Conservation (phyloP, 2,797 vertebrate species). For the Oryzias sinensis region DNA sequence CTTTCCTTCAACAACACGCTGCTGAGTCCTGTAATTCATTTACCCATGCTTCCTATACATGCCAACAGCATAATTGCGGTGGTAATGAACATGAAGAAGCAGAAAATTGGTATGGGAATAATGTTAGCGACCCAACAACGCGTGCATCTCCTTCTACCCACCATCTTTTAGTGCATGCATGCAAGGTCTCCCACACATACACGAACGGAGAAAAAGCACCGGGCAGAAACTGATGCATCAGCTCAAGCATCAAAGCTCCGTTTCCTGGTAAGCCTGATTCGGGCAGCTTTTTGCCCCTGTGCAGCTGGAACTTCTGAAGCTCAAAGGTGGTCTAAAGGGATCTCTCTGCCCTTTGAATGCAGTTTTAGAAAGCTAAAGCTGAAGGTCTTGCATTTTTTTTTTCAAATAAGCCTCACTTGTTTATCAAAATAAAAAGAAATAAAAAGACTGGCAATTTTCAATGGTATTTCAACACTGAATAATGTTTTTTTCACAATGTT, state of each 20-base stretch:
- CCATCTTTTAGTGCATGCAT: conserved; percentile 19
- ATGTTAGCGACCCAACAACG: conserved; percentile 69
- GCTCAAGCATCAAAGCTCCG: conserved; percentile 23
- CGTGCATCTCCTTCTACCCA: conserved; percentile 36
- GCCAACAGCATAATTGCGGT: conserved; percentile 82
- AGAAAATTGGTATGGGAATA: conserved; percentile 86
- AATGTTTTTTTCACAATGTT: conserved; percentile 48
- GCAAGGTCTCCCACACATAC: conserved; percentile 19
- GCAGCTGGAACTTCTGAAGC: conserved; percentile 32
- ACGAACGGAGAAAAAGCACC: conserved; percentile 5
- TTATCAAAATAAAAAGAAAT: conserved; percentile 54
- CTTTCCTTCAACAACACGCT: conserved; percentile 70
- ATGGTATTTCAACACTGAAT: conserved; percentile 53
- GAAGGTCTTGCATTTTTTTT: conserved; percentile 49
- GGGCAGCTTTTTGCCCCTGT: conserved; percentile 23
- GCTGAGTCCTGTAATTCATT: conserved; percentile 76
- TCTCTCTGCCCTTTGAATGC: conserved; percentile 35
- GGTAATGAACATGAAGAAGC: conserved; percentile 83
- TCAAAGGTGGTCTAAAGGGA: conserved; percentile 31
- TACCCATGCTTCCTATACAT: conserved; percentile 77
- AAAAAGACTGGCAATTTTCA: conserved; percentile 46
- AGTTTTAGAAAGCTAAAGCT: conserved; percentile 36
- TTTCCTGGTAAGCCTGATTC: conserved; percentile 26
- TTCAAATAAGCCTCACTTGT: conserved; percentile 51
- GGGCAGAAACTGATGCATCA: conserved; percentile 19